Evolutionary conservation across 2,113 vertebrate genomes (phyloP), one percentile per base, ranked within the genome.

Genomic region (Platichthys stellatus): DNA sequence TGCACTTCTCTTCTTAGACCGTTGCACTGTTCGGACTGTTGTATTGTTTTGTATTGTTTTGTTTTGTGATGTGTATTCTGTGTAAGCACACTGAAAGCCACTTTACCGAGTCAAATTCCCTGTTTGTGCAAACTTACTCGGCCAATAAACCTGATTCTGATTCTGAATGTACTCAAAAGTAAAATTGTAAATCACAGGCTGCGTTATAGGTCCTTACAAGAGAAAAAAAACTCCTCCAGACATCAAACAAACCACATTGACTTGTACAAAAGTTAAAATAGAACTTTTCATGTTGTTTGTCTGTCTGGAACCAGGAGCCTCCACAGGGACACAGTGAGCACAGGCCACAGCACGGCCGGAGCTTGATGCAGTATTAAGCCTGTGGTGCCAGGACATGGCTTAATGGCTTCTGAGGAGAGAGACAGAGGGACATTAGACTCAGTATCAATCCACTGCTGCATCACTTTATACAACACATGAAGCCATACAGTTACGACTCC

Each of bases 291-390:
- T 57, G 72, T 28, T 4, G 62, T 38, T 18, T 51, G 28, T 10
- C 45, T 28, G 67, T 79, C 51, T 3, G 72, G 18, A 6, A 13
- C 1, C 0, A 82, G 24, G 40, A 83, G 17, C 20, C 20, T 65
- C 87, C 83, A 85, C 73, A 85, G 61, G 28, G 51, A 12, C 61
- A 87, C 28, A 43, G 75, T 10, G 63, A 82, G 43, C 38, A 53
- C 26, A 10, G 70, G 57, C 84, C 81, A 89, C 47, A 88, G 76
- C 1, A 61, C 31, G 47, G 26, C 0, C 0, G 71, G 76, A 69
- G 61, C 31, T 18, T 9, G 51, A 2, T 75, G 82, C 56, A 78
- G 68, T 13, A 5, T 63, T 6, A 69, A 13, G n/a, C 82, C 66
- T 51, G 74, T n/a, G 38, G 26, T 13, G 17, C 0, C 18, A 0